These are phyloP conservation scores for Platycercus adscitus DNA, from an alignment of 2,113 vertebrate genomes.

Conservation along the genomic window DNA sequence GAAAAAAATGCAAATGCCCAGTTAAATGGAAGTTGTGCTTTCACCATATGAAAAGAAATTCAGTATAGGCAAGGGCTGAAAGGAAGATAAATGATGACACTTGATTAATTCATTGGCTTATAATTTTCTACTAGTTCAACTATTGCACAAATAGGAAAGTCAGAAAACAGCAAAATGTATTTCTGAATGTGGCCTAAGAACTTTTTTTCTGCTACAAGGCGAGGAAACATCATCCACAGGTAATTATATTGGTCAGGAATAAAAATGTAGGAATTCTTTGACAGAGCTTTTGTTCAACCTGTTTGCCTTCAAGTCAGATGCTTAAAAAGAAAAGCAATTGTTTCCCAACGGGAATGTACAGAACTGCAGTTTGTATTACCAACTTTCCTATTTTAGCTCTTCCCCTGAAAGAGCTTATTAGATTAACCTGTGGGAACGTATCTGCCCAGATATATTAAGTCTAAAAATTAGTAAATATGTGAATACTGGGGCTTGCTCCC, in stretches of 20 bases:
- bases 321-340: not conserved
- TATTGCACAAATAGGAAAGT: not conserved
- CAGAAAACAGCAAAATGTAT: not conserved
- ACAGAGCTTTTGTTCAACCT: not conserved
- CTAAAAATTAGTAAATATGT: not conserved
- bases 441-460: not conserved
- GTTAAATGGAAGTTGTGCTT: not conserved
- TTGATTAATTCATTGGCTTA: not conserved
- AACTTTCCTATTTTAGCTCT: not conserved
- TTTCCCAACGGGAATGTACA: not conserved
- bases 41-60: not conserved
- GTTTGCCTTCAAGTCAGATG: not conserved
- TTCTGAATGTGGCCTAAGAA: not conserved
- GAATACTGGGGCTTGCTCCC: not conserved
- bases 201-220: not conserved
- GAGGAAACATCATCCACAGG: not conserved
- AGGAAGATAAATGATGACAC: not conserved
- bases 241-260: not conserved
- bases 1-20: not conserved
- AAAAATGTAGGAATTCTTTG: not conserved
- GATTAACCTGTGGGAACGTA: not conserved
- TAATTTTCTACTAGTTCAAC: not conserved
- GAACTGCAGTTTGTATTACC: not conserved
- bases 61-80: not conserved
- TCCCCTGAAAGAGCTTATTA: not conserved